These are phyloP conservation scores for Cossypha niveicapilla DNA, from an alignment of 2,797 vertebrate genomes.

Conservation along the genomic window DNA sequence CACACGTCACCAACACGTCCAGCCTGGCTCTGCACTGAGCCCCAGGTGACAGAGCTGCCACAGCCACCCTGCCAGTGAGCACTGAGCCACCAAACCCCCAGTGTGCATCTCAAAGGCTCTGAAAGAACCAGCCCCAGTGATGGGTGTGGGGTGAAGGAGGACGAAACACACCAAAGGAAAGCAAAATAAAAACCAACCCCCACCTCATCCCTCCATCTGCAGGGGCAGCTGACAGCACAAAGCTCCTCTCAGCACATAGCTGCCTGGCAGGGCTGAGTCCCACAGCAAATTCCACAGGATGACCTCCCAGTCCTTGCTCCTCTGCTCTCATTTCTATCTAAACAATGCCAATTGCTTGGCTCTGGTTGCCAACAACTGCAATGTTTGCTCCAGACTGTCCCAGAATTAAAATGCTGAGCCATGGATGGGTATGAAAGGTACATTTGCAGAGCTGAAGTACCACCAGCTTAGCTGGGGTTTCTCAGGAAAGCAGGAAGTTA, in stretches of 20 bases:
- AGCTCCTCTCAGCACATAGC: constrained; percentile 27
- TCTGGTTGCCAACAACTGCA: neutral
- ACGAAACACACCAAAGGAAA: neutral
- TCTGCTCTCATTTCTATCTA: constrained; percentile 12
- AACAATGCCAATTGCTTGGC: constrained; percentile 1
- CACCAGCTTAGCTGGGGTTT: neutral
- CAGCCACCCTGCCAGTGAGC: neutral
- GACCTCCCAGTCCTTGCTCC: constrained; percentile 28
- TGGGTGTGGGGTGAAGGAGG: neutral
- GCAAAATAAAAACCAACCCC: neutral
- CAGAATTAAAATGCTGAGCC: neutral
- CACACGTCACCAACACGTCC: accelerated
- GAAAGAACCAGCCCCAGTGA: accelerated
- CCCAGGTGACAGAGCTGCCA: neutral
- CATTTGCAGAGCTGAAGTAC: neutral
- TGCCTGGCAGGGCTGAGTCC: constrained; percentile 34
- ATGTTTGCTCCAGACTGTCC: neutral
- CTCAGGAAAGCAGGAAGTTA: neutral
- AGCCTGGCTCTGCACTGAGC: neutral
- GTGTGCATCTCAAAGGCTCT: accelerated
- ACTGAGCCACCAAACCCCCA: neutral
- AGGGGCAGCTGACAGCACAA: constrained; percentile 15
- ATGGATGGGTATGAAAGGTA: neutral
- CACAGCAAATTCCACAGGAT: constrained; percentile 11
- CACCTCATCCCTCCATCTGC: neutral